Conservation (phyloP, 2,113 vertebrate genomes). For the Lepidothrix coronata region DNA sequence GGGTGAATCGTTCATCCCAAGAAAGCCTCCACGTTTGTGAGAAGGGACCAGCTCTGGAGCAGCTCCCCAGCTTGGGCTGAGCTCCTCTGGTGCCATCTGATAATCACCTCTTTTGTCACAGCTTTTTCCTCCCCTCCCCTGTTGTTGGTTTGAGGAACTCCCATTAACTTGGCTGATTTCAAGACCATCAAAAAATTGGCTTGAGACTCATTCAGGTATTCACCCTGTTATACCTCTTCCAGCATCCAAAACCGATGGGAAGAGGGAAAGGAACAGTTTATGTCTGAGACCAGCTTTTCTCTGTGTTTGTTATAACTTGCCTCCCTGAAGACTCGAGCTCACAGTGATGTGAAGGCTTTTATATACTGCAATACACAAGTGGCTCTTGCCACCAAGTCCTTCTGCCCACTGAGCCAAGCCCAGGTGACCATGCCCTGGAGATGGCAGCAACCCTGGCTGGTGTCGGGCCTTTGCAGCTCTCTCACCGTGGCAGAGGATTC, state of each 20-base stretch:
- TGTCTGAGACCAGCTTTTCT: neutral
- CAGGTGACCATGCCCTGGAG: neutral
- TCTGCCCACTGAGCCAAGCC: neutral
- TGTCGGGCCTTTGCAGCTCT: neutral
- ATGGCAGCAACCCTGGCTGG: neutral
- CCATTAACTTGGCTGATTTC: neutral
- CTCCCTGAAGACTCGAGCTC: fast-evolving
- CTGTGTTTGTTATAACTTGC: neutral
- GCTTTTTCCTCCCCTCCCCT: neutral
- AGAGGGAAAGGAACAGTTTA: neutral
- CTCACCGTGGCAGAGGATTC: neutral
- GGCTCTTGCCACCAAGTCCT: neutral
- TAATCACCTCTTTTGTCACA: neutral
- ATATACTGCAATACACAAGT: fast-evolving
- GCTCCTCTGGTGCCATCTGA: neutral
- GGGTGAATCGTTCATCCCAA: neutral
- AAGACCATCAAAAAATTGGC: neutral
- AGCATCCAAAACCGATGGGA: neutral
- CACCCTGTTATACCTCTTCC: neutral
- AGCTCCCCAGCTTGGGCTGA: neutral
- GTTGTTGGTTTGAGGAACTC: neutral
- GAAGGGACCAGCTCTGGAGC: neutral
- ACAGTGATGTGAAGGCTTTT: neutral
- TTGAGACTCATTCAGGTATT: neutral
- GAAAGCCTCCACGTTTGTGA: neutral